These are phyloP conservation scores for Aplysia californica DNA, from an alignment of 1,140 invertebrate species.

Conservation along the genomic window DNA sequence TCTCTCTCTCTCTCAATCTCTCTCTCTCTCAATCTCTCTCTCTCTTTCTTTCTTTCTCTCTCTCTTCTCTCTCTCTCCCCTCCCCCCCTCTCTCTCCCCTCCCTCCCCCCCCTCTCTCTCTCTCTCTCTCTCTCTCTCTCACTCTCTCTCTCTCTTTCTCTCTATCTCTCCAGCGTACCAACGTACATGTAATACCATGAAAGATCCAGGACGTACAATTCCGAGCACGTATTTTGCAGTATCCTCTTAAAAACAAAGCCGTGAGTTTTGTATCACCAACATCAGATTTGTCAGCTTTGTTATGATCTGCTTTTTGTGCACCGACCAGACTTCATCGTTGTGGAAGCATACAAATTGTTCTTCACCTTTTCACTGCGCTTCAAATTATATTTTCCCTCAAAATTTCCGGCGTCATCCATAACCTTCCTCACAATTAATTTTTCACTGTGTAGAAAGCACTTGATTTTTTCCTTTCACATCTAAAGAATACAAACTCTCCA, in stretches of 20 bases:
- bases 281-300: background rate
- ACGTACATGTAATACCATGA: background rate
- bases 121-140: background rate
- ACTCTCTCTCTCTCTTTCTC: background rate
- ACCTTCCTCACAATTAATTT: background rate
- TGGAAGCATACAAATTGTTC: background rate
- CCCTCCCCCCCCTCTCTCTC: background rate
- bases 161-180: background rate
- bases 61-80: background rate
- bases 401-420: background rate
- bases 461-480: background rate
- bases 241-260: background rate
- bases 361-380: background rate
- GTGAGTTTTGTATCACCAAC: background rate
- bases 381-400: background rate
- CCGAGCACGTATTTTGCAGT: background rate
- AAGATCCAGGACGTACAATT: background rate
- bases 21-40: no score
- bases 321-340: background rate
- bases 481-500: background rate
- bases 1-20: no score
- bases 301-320: background rate
- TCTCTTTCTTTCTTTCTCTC: constrained; percentile 14
- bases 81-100: background rate
- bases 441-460: background rate